Evolutionary conservation across 2,113 vertebrate genomes (phyloP).

Genomic region (Polyodon spathula): DNA sequence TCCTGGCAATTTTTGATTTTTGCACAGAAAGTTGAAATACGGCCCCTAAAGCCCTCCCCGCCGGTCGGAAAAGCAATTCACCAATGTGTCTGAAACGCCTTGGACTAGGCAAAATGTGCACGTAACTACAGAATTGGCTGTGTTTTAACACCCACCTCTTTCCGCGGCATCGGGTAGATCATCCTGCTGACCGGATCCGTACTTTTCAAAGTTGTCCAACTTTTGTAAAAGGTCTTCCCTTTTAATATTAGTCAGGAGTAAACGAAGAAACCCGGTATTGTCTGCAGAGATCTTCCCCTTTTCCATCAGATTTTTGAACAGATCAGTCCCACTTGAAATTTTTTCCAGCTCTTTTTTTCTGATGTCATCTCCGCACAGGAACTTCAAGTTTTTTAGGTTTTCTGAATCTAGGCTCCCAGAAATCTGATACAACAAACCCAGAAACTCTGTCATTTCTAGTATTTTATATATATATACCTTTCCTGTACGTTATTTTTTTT

Average conservation of each 20-base stretch:
- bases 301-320: slow-evolving; percentile 51
- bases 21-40: too few relatives aligned
- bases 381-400: slow-evolving; percentile 42
- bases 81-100: neutral
- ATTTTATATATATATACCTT: neutral
- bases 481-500: neutral
- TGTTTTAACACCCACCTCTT: slow-evolving; percentile 40
- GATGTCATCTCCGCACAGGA: slow-evolving; percentile 32
- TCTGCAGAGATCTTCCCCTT: slow-evolving; percentile 11
- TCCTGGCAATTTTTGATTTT: too few relatives aligned
- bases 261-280: slow-evolving; percentile 1
- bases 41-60: too few relatives aligned
- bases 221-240: slow-evolving; percentile 32
- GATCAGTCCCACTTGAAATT: slow-evolving; percentile 16
- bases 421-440: slow-evolving; percentile 38
- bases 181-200: fast-evolving
- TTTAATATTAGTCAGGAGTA: neutral
- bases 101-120: too few relatives aligned
- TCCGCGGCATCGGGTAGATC: slow-evolving; percentile 26
- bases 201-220: slow-evolving; percentile 24
- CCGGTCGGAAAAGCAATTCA: too few relatives aligned
- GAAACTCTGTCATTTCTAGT: slow-evolving; percentile 31
- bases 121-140: neutral
- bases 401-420: slow-evolving; percentile 24
- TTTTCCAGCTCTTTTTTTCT: slow-evolving; percentile 39